These are phyloP conservation scores for Aphelocoma coerulescens DNA, from an alignment of 2,113 vertebrate species.

Conservation along the genomic window DNA sequence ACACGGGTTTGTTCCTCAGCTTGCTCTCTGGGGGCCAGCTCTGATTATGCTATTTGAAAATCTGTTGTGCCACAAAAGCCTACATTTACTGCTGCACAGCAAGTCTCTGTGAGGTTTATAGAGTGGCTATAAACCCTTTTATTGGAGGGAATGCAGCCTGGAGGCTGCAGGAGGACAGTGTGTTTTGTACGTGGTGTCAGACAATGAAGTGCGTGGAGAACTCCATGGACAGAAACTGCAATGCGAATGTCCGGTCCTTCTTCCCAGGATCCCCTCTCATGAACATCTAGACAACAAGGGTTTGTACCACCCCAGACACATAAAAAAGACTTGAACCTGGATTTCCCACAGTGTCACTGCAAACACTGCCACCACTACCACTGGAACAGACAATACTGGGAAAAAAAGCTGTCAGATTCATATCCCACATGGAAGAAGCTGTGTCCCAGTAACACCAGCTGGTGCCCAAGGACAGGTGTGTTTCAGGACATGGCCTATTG, in stretches of 20 bases:
- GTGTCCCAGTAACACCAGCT: background rate
- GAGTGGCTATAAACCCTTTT: background rate
- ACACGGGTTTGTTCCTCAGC: background rate
- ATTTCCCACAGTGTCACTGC: background rate
- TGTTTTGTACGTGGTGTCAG: background rate
- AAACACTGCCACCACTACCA: background rate
- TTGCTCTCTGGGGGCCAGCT: background rate
- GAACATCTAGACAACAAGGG: background rate
- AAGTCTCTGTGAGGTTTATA: background rate
- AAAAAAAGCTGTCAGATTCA: background rate
- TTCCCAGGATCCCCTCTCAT: background rate
- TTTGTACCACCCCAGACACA: background rate
- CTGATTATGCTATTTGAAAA: background rate
- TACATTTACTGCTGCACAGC: background rate
- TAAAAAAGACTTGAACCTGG: background rate
- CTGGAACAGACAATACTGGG: background rate
- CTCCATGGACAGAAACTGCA: background rate
- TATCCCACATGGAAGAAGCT: background rate
- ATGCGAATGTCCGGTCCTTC: fast-evolving
- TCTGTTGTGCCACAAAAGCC: background rate
- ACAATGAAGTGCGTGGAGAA: background rate
- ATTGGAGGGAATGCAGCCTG: background rate
- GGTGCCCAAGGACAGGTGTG: background rate
- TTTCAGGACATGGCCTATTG: background rate
- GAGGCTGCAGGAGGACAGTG: background rate